Percentiles rank a stretch among this genome's conserved stretches.
phyloP scores from a whole-genome alignment of 2,888 invertebrate species.

The Eupithecia vulgata region DNA sequence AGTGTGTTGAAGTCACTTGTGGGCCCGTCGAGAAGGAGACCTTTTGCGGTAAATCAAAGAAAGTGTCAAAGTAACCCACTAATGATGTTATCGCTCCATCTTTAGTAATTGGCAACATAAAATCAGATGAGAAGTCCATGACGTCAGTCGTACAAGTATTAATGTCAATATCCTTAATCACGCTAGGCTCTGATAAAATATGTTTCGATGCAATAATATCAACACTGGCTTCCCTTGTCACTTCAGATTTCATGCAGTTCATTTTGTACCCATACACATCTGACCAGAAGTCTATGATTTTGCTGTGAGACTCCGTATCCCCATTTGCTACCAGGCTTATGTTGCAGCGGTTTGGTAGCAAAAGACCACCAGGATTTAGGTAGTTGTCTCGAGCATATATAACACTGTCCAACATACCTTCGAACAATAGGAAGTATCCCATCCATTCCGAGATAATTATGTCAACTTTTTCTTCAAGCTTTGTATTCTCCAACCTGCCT shows the following conservation, averaged over 20 bases:
- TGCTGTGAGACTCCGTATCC: conserved; percentile 88
- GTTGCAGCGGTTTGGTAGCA: conserved; percentile 93
- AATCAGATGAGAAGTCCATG: conserved; percentile 88
- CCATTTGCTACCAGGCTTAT: conserved; percentile 92
- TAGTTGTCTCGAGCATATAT: conserved; percentile 94
- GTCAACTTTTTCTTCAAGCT: conserved; percentile 92
- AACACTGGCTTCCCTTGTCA: conserved; percentile 88
- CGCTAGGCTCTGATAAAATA: conserved; percentile 86
- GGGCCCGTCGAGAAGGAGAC: conserved; percentile 93
- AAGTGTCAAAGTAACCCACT: conserved; percentile 96
- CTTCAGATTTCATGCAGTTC: conserved; percentile 94
- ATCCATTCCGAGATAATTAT: conserved; percentile 99
- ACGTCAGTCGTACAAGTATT: conserved; percentile 88
- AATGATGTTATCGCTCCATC: conserved; percentile 90
- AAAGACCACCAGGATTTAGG: conserved; percentile 88
- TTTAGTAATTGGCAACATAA: conserved; percentile 85
- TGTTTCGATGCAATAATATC: conserved; percentile 80
- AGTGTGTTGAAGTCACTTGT: conserved; percentile 90
- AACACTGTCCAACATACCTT: conserved; percentile 98
- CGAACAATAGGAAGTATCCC: conserved; percentile 98
- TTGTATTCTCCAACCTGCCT: conserved; percentile 93
- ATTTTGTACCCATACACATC: conserved; percentile 97
- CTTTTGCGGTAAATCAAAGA: conserved; percentile 88
- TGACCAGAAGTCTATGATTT: conserved; percentile 93
- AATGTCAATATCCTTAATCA: conserved; percentile 90